Evolutionary conservation across 2,888 invertebrate species (phyloP).

Genomic region (Ectemnius lituratus): DNA sequence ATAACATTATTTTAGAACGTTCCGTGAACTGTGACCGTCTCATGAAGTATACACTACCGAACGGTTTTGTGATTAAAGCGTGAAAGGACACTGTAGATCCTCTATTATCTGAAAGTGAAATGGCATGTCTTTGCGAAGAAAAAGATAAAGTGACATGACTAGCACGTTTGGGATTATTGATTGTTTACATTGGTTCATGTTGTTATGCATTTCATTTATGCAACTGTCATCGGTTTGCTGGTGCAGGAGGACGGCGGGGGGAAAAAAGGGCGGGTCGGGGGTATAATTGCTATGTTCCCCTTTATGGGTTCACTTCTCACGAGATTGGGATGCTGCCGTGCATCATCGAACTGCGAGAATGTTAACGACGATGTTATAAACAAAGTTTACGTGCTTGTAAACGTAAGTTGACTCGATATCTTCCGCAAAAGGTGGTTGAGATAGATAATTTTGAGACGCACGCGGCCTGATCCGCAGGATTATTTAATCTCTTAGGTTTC

Average conservation of each 20-base stretch:
- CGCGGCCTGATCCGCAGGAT: slow-evolving; percentile 4
- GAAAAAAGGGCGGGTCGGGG: no score
- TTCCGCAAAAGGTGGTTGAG: not conserved
- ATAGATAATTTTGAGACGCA: slow-evolving; percentile 19
- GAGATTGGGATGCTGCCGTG: not conserved
- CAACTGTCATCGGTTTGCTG: slow-evolving; percentile 24
- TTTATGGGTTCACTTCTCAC: not conserved
- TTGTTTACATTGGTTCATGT: not conserved
- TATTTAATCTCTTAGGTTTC: slow-evolving; percentile 23
- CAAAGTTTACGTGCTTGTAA: not conserved
- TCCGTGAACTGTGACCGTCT: no score
- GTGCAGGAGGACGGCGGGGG: no score
- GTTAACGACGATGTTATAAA: not conserved
- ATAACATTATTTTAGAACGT: no score
- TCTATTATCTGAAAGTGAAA: slow-evolving; percentile 55
- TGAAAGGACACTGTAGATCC: not conserved
- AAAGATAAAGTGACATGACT: slow-evolving; percentile 9
- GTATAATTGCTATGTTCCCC: not conserved
- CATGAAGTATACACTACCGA: no score
- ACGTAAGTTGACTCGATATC: slow-evolving; percentile 9
- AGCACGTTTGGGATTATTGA: slow-evolving; percentile 25
- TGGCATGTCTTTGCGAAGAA: slow-evolving; percentile 26
- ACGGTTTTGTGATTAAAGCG: no score
- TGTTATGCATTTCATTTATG: not conserved
- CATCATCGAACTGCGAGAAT: not conserved